phyloP scores from a whole-genome alignment of 2,888 invertebrate genomes.

The Galeopsomyia nigrocyanea region DNA sequence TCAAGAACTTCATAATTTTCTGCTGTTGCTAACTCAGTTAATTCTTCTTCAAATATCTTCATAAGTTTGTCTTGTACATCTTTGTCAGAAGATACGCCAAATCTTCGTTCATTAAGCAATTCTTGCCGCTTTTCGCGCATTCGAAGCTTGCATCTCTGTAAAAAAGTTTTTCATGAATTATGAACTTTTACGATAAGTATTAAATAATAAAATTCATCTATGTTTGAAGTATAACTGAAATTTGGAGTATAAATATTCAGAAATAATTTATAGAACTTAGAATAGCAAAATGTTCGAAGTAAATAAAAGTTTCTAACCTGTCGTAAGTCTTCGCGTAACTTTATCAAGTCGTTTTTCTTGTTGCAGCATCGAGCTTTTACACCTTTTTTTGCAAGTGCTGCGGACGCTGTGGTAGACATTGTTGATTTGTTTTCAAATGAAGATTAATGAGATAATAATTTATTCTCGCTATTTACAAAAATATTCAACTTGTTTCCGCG shows the following conservation, averaged over 20 bases:
- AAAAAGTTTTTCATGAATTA: not conserved
- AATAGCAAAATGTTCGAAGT: no score
- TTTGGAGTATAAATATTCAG: no score
- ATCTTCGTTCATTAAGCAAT: slow-evolving; percentile 37
- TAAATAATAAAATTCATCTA: no score
- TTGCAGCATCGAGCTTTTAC: slow-evolving; percentile 35
- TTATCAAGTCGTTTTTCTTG: slow-evolving; percentile 35
- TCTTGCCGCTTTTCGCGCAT: slow-evolving; percentile 40
- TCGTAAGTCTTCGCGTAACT: slow-evolving; percentile 43
- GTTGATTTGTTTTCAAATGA: not conserved
- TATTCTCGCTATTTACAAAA: no score
- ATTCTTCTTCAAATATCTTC: slow-evolving; percentile 43
- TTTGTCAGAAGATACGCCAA: slow-evolving; percentile 34
- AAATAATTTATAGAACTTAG: no score
- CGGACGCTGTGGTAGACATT: slow-evolving; percentile 11
- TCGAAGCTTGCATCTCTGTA: slow-evolving; percentile 43
- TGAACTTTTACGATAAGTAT: no score
- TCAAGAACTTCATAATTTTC: slow-evolving; percentile 35
- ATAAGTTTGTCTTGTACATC: slow-evolving; percentile 38
- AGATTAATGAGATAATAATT: no score
- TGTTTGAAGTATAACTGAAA: no score
- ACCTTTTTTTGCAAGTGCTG: slow-evolving; percentile 35
- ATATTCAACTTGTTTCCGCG: no score
- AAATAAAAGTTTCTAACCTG: slow-evolving; percentile 39
- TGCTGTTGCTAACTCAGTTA: slow-evolving; percentile 30